Evolutionary conservation across 2,113 vertebrate genomes (phyloP).

Genomic region (Murina feae): DNA sequence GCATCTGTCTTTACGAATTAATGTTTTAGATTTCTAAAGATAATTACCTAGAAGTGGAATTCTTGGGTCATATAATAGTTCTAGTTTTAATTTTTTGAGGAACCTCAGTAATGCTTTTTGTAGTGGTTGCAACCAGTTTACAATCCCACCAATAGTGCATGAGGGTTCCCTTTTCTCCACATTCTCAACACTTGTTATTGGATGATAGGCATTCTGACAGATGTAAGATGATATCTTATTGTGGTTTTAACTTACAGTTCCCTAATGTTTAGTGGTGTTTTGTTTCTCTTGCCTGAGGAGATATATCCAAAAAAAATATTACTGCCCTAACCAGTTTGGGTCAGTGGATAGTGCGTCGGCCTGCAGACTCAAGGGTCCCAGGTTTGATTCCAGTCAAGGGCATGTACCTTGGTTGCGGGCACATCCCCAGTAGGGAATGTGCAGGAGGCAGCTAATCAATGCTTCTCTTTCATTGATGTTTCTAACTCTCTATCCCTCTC

Average conservation of each 20-base stretch:
- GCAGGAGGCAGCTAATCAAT: too few relatives aligned
- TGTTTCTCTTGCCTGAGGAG: background rate
- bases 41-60: background rate
- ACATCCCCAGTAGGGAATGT: too few relatives aligned
- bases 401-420: too few relatives aligned
- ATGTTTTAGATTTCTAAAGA: background rate
- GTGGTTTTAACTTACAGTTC: background rate
- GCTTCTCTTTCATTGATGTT: too few relatives aligned
- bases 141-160: background rate
- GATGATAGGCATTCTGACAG: background rate
- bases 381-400: too few relatives aligned
- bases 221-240: background rate
- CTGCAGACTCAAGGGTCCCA: too few relatives aligned
- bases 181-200: background rate
- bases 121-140: background rate
- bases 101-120: background rate
- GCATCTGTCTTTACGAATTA: background rate
- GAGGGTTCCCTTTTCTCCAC: background rate
- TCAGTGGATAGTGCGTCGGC: too few relatives aligned
- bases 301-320: background rate
- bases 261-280: background rate
- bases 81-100: background rate
- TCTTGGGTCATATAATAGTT: background rate
- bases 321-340: too few relatives aligned
- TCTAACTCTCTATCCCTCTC: too few relatives aligned